Conservation (phyloP, 2,797 vertebrate genomes). For the Falco naumanni region DNA sequence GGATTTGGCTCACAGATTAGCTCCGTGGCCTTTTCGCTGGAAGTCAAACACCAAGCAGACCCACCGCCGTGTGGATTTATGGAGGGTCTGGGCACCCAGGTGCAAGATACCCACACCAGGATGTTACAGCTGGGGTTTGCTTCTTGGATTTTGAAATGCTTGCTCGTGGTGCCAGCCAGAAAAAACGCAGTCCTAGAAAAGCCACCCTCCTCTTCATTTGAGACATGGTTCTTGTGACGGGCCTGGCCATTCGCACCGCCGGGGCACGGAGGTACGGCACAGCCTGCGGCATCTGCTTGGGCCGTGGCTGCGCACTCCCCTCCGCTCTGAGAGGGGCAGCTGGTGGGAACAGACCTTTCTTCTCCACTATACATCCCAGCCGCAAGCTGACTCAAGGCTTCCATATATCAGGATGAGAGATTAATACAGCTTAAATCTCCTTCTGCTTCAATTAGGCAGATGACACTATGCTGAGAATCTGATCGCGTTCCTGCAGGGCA, state of each 20-base stretch:
- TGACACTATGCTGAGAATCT: not conserved
- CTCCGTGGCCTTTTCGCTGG: not conserved
- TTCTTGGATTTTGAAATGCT: not conserved
- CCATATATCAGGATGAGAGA: not conserved
- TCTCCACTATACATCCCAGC: not conserved
- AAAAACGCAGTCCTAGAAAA: not conserved
- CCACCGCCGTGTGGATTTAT: not conserved
- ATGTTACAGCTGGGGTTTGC: not conserved
- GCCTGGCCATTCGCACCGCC: fast-evolving
- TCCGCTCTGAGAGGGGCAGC: not conserved
- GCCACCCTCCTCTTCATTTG: not conserved
- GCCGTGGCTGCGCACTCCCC: not conserved
- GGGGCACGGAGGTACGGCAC: not conserved
- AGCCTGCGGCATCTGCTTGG: not conserved
- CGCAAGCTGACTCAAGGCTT: not conserved
- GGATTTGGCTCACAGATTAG: not conserved
- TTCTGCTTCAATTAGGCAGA: slow-evolving; percentile 37
- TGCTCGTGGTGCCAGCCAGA: not conserved
- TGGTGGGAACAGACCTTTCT: not conserved
- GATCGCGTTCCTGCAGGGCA: not conserved
- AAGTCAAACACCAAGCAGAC: not conserved
- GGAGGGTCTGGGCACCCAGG: no score
- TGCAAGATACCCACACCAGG: not conserved
- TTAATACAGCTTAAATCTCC: slow-evolving; percentile 9
- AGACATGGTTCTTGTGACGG: not conserved